A percentile compares a stretch with the other conserved stretches of the same genome.
Conservation (phyloP, 1,140 invertebrate species). For the Frieseomelitta varia region DNA sequence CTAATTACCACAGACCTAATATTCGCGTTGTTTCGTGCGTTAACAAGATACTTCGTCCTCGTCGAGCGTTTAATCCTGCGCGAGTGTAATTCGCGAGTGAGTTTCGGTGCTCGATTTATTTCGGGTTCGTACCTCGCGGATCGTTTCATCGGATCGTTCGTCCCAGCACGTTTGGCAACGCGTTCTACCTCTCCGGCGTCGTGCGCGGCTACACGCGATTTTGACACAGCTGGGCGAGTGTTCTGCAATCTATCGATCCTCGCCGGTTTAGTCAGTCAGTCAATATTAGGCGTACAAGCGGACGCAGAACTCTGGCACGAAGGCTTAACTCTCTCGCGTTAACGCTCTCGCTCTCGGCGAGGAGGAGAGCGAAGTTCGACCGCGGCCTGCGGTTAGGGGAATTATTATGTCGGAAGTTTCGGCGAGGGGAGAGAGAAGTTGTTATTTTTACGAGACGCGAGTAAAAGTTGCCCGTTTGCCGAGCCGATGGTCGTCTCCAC, state of each 20-base stretch:
- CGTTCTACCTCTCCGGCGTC: not conserved
- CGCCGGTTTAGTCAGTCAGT: constrained; percentile 46
- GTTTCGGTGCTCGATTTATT: too few species aligned
- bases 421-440: not conserved
- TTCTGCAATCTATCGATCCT: constrained; percentile 51
- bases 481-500: not conserved
- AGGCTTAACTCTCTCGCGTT: constrained; percentile 50
- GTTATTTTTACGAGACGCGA: constrained; percentile 11
- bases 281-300: constrained; percentile 51
- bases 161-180: not conserved
- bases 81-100: too few species aligned
- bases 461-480: constrained; percentile 7
- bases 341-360: not conserved
- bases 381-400: not conserved
- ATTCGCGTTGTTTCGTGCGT: not conserved
- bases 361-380: not conserved
- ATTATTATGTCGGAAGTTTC: constrained; percentile 11
- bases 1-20: constrained; percentile 4
- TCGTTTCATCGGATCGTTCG: not conserved
- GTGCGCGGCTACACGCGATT: constrained; percentile 4
- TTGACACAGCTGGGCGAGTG: constrained; percentile 40
- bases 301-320: constrained; percentile 20
- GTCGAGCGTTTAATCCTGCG: not conserved
- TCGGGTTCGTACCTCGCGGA: not conserved
- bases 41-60: not conserved